Conservation (phyloP, 2,113 vertebrate genomes). For the Macroglossus sobrinus region DNA sequence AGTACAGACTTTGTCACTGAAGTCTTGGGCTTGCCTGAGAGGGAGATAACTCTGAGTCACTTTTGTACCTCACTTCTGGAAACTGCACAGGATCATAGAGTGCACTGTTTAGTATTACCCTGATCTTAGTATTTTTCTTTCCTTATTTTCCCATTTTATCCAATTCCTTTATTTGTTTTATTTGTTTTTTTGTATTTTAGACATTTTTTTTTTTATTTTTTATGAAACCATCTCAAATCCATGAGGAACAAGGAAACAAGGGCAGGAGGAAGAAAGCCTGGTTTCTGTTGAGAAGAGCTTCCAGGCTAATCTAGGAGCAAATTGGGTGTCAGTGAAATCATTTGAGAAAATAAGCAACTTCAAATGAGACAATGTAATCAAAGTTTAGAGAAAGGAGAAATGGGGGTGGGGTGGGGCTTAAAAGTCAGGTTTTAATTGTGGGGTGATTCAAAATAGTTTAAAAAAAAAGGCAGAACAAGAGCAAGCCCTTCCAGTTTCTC, state of each 20-base stretch:
- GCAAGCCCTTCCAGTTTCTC: constrained; percentile 42
- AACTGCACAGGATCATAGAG: neutral
- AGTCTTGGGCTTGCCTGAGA: neutral
- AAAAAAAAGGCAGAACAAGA: neutral
- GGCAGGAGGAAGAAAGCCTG: neutral
- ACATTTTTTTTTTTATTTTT: neutral
- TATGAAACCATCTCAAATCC: neutral
- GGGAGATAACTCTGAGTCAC: no score
- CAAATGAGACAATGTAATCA: neutral
- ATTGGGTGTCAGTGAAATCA: neutral
- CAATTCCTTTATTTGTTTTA: neutral
- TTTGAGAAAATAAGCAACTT: neutral
- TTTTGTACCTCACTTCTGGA: neutral
- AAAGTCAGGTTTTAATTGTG: neutral
- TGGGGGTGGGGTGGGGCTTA: neutral
- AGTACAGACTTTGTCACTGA: neutral
- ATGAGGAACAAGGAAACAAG: neutral
- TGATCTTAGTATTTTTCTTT: neutral
- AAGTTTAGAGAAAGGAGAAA: neutral
- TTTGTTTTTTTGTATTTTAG: neutral
- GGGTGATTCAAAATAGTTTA: constrained; percentile 8
- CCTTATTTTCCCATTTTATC: neutral
- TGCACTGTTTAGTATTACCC: neutral
- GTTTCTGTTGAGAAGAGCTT: neutral
- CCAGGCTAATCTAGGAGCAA: neutral